Conservation (phyloP, 2,888 invertebrate genomes). For the Melinopterus prodromus region DNA sequence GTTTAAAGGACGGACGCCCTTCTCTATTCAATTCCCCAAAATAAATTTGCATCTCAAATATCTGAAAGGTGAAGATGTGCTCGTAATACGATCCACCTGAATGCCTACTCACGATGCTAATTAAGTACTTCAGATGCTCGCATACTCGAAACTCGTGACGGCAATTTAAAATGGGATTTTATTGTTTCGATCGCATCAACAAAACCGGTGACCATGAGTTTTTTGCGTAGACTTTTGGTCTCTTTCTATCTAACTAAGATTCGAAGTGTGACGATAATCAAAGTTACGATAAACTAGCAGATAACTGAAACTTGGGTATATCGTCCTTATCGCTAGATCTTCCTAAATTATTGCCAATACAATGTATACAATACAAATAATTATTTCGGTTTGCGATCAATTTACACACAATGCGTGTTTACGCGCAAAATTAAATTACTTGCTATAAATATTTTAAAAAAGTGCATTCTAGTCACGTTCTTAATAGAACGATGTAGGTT, state of each 20-base stretch:
- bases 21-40: background rate
- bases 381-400: background rate
- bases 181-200: background rate
- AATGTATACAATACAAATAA: background rate
- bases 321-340: too few relatives aligned
- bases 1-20: background rate
- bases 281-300: background rate
- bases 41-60: background rate
- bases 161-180: background rate
- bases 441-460: background rate
- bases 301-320: background rate
- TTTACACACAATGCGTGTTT: background rate
- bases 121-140: background rate
- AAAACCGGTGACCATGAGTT: too few relatives aligned
- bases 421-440: background rate
- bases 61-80: background rate
- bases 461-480: background rate
- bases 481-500: background rate
- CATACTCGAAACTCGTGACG: background rate
- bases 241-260: too few relatives aligned
- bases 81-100: background rate
- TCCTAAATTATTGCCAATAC: too few relatives aligned
- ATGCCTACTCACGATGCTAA: background rate
- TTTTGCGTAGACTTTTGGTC: too few relatives aligned
- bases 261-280: too few relatives aligned